A percentile compares a stretch with the other conserved stretches of the same genome.
Conservation (phyloP, 2,113 vertebrate genomes). For the Irena cyanogastra region DNA sequence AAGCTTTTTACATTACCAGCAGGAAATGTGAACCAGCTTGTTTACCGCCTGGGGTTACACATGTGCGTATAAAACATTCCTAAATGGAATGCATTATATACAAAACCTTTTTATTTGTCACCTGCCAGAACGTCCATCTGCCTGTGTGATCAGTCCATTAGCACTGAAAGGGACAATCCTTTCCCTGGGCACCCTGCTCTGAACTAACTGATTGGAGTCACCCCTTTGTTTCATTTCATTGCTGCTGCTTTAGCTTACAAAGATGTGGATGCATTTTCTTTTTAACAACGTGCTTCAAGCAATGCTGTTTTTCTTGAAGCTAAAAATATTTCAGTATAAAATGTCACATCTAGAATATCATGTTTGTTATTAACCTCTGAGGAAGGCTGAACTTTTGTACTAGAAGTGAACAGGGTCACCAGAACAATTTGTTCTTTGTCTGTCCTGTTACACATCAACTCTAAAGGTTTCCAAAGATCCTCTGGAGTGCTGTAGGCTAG, state of each 20-base stretch:
- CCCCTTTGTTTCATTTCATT: not conserved
- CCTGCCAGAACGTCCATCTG: not conserved
- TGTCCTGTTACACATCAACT: not conserved
- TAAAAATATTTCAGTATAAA: not conserved
- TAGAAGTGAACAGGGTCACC: not conserved
- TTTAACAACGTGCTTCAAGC: not conserved
- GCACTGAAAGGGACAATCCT: not conserved
- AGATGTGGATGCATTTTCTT: not conserved
- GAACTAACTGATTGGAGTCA: not conserved
- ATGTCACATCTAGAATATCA: not conserved
- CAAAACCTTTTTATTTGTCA: not conserved
- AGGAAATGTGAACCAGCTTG: not conserved
- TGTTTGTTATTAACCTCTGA: not conserved
- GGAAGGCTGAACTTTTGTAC: not conserved
- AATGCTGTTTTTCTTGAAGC: not conserved
- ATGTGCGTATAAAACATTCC: not conserved
- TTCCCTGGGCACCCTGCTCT: not conserved
- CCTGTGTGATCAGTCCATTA: not conserved
- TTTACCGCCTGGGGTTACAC: not conserved
- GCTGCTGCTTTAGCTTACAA: not conserved
- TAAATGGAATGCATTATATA: not conserved
- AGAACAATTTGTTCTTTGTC: not conserved
- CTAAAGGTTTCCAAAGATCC: not conserved
- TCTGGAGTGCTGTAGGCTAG: not conserved
- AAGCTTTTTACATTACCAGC: not conserved